Conservation (phyloP, 2,888 invertebrate genomes). For the Alitta virens region DNA sequence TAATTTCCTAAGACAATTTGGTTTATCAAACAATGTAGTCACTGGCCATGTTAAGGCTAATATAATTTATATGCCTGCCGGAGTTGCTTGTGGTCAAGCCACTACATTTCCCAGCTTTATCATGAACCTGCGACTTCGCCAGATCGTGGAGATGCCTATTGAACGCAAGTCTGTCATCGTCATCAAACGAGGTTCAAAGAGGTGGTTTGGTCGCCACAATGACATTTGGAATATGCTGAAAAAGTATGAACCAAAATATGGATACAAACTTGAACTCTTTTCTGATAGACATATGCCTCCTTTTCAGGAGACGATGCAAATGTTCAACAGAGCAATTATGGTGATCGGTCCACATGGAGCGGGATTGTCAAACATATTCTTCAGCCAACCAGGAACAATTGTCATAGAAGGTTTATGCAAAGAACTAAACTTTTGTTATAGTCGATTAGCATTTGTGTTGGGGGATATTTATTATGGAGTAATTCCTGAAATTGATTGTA, state of each 20-base stretch:
- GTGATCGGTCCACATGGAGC: constrained; percentile 17
- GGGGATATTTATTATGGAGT: constrained; percentile 14
- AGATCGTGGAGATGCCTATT: background rate
- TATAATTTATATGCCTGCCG: background rate
- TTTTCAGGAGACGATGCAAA: background rate
- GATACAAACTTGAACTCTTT: constrained; percentile 12
- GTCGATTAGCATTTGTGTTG: constrained; percentile 4
- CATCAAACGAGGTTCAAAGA: constrained; percentile 10
- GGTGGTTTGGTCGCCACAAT: constrained; percentile 13
- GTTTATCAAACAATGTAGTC: background rate
- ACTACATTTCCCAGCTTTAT: background rate
- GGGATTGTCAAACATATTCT: constrained; percentile 15
- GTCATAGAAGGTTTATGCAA: constrained; percentile 15
- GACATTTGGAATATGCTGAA: constrained; percentile 4
- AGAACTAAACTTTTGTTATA: constrained; percentile 8
- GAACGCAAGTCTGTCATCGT: constrained; percentile 10
- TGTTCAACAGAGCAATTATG: constrained; percentile 14
- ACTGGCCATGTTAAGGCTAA: background rate
- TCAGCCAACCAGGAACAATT: constrained; percentile 15
- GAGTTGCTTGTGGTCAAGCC: background rate
- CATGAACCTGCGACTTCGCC: background rate
- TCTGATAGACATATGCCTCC: constrained; percentile 16
- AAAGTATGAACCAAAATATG: background rate
- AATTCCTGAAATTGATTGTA: background rate
- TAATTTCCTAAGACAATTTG: background rate